Base-by-base conservation (phyloP, 2,888 invertebrate species). In the Trilocha varians region DNA sequence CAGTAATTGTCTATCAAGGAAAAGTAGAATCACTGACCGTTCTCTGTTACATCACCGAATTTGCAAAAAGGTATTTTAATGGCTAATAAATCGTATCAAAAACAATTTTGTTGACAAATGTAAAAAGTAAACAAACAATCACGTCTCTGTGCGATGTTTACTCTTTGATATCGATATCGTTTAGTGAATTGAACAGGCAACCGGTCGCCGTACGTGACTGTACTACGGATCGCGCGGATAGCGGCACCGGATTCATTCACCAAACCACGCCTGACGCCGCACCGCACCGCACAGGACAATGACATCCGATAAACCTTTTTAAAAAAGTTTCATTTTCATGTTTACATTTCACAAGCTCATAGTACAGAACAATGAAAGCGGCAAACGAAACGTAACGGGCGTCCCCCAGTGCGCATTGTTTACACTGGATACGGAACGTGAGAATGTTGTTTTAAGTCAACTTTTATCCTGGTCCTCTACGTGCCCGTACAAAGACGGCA, bases 401-500 rank as follows among this genome's bases (percentile, higher is more conserved):
- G 66, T 72, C 76, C 66, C 67, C 60, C 53, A 52, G 54, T 57
- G 65, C 65, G 68, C 63, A 62, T 52, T 75, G 65, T 80, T 78
- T 77, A 82, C 78, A 77, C 78, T 75, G 62, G 70, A 65, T 59
- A 65, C 62, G 60, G 68, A 73, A 82, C 84, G 84, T 84, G 84
- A 84, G 84, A 84, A 80, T 72, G 70, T 75, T 62, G 70, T 70
- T 72, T 66, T 67, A 67, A 66, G 67, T 62, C 59, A 67, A 70
- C 70, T 70, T n/a, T 66, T 69, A 72, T 72, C 73, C 70, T 61
- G 59, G 58, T 57, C 59, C 53, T 57, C 72, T 79, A 80, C 80
- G 80, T 78, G 80, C 70, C 58, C 48, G 48, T 60, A 78, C 73
- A 78, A 78, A 65, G 68, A 58, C 55, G 62, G 62, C 64, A 63